A percentile compares a stretch with the other conserved stretches of the same genome.
These are phyloP conservation scores for Perdita meconis DNA, from an alignment of 2,888 invertebrate species.

Conservation along the genomic window DNA sequence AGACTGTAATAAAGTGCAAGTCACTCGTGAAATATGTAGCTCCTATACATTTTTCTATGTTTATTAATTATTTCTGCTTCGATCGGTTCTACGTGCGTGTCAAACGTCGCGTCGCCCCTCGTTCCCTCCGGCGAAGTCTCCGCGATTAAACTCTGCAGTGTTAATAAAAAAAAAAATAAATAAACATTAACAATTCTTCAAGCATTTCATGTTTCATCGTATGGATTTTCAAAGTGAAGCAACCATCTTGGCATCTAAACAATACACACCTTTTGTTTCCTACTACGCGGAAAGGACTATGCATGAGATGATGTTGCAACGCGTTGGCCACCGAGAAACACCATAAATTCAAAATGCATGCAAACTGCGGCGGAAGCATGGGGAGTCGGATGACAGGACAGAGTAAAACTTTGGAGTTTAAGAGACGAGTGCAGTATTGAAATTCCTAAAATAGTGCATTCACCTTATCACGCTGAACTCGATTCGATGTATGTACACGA, in stretches of 20 bases:
- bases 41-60: slow-evolving; percentile 40
- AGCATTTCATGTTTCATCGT: no score
- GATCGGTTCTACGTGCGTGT: slow-evolving; percentile 7
- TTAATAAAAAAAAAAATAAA: no score
- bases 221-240: no score
- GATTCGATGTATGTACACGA: background rate
- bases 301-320: background rate
- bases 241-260: no score
- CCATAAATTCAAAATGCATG: slow-evolving; percentile 27
- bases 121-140: background rate
- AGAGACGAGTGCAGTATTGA: slow-evolving; percentile 27
- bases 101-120: background rate
- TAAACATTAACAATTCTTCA: no score
- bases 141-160: no score
- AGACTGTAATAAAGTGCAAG: slow-evolving; percentile 63
- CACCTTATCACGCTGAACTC: slow-evolving; percentile 15
- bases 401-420: slow-evolving; percentile 37
- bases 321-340: background rate
- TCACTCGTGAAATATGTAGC: slow-evolving; percentile 35
- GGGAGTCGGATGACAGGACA: background rate
- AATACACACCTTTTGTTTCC: background rate
- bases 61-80: slow-evolving; percentile 63
- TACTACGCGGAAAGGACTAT: background rate
- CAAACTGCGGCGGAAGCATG: slow-evolving; percentile 4
- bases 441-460: slow-evolving; percentile 30